Base-by-base conservation (phyloP, 2,113 vertebrate species). In the Microcebus griseorufus region DNA sequence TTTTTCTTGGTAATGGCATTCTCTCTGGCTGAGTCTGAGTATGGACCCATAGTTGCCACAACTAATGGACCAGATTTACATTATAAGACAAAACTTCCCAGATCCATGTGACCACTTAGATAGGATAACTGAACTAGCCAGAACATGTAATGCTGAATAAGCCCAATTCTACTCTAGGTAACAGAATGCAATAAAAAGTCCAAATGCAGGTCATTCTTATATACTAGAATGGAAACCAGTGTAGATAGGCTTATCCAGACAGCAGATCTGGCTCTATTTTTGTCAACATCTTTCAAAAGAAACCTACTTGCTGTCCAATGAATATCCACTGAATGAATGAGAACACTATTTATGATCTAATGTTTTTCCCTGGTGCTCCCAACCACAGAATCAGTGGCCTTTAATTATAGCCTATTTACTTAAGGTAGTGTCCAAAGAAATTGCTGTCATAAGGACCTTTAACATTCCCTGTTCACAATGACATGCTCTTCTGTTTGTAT, bases 381-480 rank as follows among this genome's bases (percentile, higher is more conserved):
- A 32, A 64, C 48, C 67, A 78, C 12, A 86, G 67, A 79, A 53
- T 94, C 45, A 7, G 9, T 13, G 3, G n/a, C 29, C 75, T 88
- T 80, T 78, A 64, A 82, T 29, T 72, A 3, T 23, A 45, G 62
- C 55, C 94, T 27, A 93, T 95, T 96, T 79, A 60, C 62, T 92
- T 9, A 0, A 8, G 4, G 1, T 0, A 45, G 12, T 51, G 23
- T 88, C 76, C 0, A 0, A 73, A 97, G 83, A 64, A 69, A 62
- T 27, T 32, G 39, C 53, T 51, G n/a, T 42, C 76, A 65, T 32
- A 73, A 89, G 1, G 67, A 65, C 48, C 87, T 85, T 78, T 90
- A 94, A 9, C 51, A 96, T n/a, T 45, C 37, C 93, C 48, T 92
- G 78, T 42, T 6, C 93, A 95, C 62, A 75, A 34, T 55, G 55